Evolutionary conservation across 1,140 invertebrate genomes (phyloP), one percentile per base, ranked within the genome.

Genomic region (Leptinotarsa texana): DNA sequence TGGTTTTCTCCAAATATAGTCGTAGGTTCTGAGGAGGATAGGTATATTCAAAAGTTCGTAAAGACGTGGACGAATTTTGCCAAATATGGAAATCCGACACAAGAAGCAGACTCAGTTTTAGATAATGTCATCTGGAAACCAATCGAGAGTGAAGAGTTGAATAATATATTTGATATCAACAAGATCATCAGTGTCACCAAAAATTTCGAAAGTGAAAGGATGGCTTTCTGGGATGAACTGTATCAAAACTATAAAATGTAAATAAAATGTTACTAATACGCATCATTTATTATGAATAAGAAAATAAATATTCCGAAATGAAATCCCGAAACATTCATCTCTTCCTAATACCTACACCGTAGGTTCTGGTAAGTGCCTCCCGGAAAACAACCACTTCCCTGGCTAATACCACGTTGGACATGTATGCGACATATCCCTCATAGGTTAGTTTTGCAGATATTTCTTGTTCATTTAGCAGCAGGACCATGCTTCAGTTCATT

Each of bases 41-140:
- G 75, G 13, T 68, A 74, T 27, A 84, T 89, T 67, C 85, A 85
- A 71, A 85, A 85, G 47, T 89, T 90, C 85, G 85, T 89, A 8
- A 87, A 85, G 81, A 79, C 90, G 79, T 88, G 87, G 86, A 85
- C 87, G 1, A 88, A 88, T 79, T 89, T 89, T 75, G 88, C 88
- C 49, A 88, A 85, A 80, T 85, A 81, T 81, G 85, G 88, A 83
- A 87, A 87, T 42, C 87, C 87, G 11, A 84, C 82, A 68, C 73
- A 84, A 48, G 82, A 83, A 4, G 83, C 84, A 57, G 82, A 84
- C 49, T 78, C 81, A 73, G 17, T 63, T 11, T 73, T 85, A 3
- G 77, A 82, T 67, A 77, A 85, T 13, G 80, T 88, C 11, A 80
- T 78, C 33, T 90, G 89, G 89, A 83, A 83, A 48, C 87, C 87